A percentile compares a stretch with the other conserved stretches of the same genome.
phyloP scores from a whole-genome alignment of 2,888 invertebrate genomes.

The Cheilosia vernalis region DNA sequence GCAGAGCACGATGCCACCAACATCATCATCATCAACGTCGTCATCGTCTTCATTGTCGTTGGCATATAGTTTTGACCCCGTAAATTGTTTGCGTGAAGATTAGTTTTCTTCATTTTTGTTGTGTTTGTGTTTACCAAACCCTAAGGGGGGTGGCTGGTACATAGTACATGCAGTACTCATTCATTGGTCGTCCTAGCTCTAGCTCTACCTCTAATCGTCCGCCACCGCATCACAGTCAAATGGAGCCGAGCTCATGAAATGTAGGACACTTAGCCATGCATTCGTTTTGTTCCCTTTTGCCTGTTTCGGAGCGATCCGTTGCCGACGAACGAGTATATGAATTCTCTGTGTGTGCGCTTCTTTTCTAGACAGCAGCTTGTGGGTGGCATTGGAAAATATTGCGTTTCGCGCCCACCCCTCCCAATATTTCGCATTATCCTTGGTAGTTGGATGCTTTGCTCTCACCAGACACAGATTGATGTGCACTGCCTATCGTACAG shows the following conservation, averaged over 20 bases:
- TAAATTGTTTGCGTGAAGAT: constrained; percentile 67
- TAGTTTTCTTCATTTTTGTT: constrained; percentile 44
- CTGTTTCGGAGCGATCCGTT: neutral
- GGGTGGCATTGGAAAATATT: constrained; percentile 27
- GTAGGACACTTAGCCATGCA: constrained; percentile 52
- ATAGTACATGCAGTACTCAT: neutral
- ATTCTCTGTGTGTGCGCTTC: constrained; percentile 1
- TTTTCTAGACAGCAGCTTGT: constrained; percentile 8
- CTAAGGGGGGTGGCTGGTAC: constrained; percentile 2
- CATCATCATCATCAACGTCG: neutral
- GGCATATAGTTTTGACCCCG: constrained; percentile 47
- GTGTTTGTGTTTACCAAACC: constrained; percentile 51
- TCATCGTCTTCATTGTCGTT: neutral
- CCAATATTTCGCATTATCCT: constrained; percentile 10
- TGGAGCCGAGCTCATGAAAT: constrained; percentile 51
- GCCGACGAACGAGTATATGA: neutral
- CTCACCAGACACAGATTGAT: constrained; percentile 26
- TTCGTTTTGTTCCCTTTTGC: constrained; percentile 7
- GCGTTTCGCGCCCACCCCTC: neutral
- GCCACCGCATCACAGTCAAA: constrained; percentile 29
- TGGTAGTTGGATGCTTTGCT: constrained; percentile 1
- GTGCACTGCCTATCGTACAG: constrained; percentile 3
- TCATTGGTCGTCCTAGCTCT: neutral
- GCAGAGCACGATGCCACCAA: neutral
- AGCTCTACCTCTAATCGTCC: constrained; percentile 9